phyloP scores from a whole-genome alignment of 92 coral and sea anemone genomes.

The Blastomussa wellsi region DNA sequence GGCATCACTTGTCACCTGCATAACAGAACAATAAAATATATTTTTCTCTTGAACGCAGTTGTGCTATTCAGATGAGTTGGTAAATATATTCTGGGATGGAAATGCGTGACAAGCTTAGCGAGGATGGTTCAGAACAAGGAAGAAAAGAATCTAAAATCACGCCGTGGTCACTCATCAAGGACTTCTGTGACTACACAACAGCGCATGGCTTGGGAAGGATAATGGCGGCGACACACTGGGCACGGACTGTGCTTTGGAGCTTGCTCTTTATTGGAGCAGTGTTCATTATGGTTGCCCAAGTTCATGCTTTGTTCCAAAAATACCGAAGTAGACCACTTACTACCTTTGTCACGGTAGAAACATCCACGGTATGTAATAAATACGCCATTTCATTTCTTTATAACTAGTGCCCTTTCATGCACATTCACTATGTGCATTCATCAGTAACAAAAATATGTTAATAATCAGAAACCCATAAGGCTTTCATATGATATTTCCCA shows the following conservation, averaged over 20 bases:
- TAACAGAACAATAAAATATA: no score
- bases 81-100: constrained; percentile 15
- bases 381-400: no score
- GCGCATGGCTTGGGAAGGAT: constrained; percentile 71
- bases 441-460: no score
- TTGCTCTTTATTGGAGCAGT: constrained; percentile 46
- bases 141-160: background rate
- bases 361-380: constrained; percentile 40
- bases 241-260: constrained; percentile 43
- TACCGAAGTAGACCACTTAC: constrained; percentile 56
- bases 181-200: constrained; percentile 62
- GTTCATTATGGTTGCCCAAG: constrained; percentile 43
- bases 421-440: no score
- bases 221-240: constrained; percentile 40
- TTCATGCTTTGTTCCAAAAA: constrained; percentile 33
- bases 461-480: no score
- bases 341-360: constrained; percentile 51
- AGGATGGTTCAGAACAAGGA: background rate
- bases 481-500: no score
- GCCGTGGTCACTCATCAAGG: constrained; percentile 18
- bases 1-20: no score
- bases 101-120: background rate
- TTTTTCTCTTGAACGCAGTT: no score
- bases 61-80: no score
- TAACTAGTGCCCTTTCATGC: no score